These are phyloP conservation scores for Pemphigus obesinymphae DNA, from an alignment of 1,140 invertebrate species.

Conservation along the genomic window DNA sequence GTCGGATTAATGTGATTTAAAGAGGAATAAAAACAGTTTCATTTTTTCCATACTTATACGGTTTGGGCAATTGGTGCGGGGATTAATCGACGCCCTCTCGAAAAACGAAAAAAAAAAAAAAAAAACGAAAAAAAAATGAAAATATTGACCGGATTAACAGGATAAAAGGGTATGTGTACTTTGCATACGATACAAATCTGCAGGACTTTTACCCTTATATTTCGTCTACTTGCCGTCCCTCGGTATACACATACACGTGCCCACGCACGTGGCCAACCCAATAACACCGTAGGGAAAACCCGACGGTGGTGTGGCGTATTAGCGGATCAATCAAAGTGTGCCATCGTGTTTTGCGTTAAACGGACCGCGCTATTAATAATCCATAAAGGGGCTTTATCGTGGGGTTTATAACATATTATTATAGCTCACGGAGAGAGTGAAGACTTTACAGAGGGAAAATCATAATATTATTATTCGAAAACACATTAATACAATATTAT, in stretches of 20 bases:
- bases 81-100: no score
- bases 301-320: neutral
- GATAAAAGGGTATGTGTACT: neutral
- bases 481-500: neutral
- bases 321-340: conserved; percentile 36
- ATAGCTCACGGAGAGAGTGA: neutral
- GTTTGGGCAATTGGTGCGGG: no score
- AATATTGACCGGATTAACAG: conserved; percentile 34
- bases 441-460: neutral
- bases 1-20: no score
- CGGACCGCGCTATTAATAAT: conserved; percentile 17
- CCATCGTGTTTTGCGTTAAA: conserved; percentile 8
- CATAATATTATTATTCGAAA: no score
- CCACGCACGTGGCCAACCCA: conserved; percentile 2
- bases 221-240: neutral
- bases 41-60: no score
- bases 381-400: neutral
- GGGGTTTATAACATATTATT: no score
- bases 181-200: conserved; percentile 30
- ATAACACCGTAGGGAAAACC: conserved; percentile 37
- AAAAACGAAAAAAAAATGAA: no score
- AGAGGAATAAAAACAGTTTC: no score
- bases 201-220: neutral
- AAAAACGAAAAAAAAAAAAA: no score
- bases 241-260: neutral